phyloP scores from a whole-genome alignment of 2,888 invertebrate species.

The Aleiodes testaceus region DNA sequence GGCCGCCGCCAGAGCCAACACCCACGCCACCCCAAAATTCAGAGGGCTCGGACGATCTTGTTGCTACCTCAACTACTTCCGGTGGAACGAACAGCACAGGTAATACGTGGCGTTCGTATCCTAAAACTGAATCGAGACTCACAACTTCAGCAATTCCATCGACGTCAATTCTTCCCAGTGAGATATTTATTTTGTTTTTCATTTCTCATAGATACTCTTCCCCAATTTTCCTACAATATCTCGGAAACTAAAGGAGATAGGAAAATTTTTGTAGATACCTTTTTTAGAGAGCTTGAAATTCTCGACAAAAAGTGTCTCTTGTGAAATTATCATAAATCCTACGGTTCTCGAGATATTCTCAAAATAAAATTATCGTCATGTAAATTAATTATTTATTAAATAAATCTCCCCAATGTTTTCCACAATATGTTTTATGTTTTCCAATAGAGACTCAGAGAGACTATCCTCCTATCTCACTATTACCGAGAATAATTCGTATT shows the following conservation, averaged over 20 bases:
- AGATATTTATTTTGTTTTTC: slow-evolving; percentile 33
- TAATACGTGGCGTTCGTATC: slow-evolving; percentile 51
- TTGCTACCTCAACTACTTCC: slow-evolving; percentile 68
- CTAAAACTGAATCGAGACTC: slow-evolving; percentile 46
- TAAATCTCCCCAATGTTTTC: too few species aligned
- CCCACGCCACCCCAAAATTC: slow-evolving; percentile 72
- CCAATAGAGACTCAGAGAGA: too few species aligned
- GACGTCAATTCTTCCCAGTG: slow-evolving; percentile 45
- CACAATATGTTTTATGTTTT: too few species aligned
- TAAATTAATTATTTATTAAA: too few species aligned
- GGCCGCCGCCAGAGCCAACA: slow-evolving; percentile 69
- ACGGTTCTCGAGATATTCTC: too few species aligned
- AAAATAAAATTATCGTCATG: too few species aligned
- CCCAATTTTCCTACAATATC: not conserved
- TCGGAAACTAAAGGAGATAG: too few species aligned
- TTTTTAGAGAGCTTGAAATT: too few species aligned
- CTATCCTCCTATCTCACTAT: too few species aligned
- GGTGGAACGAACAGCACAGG: slow-evolving; percentile 69
- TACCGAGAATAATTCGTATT: not conserved
- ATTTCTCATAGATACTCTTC: slow-evolving; percentile 23
- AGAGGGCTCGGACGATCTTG: slow-evolving; percentile 70
- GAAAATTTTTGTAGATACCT: too few species aligned
- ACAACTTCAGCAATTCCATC: slow-evolving; percentile 44
- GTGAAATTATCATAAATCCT: too few species aligned
- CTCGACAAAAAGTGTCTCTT: too few species aligned